phyloP scores from a whole-genome alignment of 1,140 invertebrate species.

The Leucophenga varia region DNA sequence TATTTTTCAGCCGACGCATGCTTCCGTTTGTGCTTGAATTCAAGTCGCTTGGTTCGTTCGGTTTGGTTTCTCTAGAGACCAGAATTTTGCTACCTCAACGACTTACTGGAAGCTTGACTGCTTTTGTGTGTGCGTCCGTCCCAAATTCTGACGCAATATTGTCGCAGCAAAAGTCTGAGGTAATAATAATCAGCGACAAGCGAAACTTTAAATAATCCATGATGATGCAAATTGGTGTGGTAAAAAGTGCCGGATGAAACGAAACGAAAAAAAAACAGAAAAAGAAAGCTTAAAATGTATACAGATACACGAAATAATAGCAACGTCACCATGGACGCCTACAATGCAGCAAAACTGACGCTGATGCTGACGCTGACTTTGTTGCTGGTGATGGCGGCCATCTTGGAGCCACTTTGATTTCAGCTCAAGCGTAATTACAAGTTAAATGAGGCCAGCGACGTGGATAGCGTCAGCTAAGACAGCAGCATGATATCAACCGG shows the following conservation, averaged over 20 bases:
- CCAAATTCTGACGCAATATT: constrained; percentile 15
- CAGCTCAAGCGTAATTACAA: constrained; percentile 54
- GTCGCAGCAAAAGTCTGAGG: constrained; percentile 13
- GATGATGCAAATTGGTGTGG: constrained; percentile 41
- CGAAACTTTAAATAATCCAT: constrained; percentile 52
- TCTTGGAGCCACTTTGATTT: constrained; percentile 54
- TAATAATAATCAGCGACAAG: constrained; percentile 47
- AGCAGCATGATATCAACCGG: background rate
- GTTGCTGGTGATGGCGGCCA: no score
- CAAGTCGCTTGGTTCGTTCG: no score
- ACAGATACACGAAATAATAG: no score
- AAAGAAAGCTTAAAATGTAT: background rate
- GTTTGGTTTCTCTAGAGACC: no score
- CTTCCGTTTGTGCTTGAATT: no score
- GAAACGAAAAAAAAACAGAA: background rate
- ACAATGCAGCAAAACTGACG: no score
- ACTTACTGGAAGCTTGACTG: no score
- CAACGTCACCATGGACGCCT: no score
- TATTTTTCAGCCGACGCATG: no score
- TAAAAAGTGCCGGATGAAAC: constrained; percentile 9
- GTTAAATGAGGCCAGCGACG: constrained; percentile 51
- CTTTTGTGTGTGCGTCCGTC: no score
- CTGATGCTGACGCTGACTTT: no score
- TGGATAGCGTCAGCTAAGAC: constrained; percentile 16
- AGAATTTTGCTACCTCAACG: no score